Percentiles rank a stretch among this genome's conserved stretches.
Evolutionary conservation across 2,113 vertebrate genomes (phyloP).

Genomic region (Montifringilla adamsi): DNA sequence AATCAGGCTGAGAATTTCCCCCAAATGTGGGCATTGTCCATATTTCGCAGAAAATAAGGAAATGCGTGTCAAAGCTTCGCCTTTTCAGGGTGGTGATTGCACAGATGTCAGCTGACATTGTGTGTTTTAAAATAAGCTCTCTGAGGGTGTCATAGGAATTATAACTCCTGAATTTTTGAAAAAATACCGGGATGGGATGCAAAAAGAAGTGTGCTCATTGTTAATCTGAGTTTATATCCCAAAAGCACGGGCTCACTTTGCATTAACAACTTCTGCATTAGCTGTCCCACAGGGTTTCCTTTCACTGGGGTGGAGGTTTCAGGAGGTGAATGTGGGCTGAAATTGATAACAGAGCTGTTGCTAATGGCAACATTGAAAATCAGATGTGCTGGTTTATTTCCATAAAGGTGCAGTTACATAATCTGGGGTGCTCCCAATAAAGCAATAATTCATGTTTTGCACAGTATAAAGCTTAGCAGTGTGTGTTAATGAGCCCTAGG

Average conservation of each 20-base stretch:
- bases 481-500: background rate
- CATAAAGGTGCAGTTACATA: background rate
- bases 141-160: background rate
- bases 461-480: background rate
- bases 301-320: background rate
- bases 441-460: conserved; percentile 6
- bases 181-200: background rate
- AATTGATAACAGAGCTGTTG: conserved; percentile 34
- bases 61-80: background rate
- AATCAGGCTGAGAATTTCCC: background rate
- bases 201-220: background rate
- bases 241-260: background rate
- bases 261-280: background rate
- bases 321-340: background rate
- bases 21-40: background rate
- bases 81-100: background rate
- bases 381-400: background rate
- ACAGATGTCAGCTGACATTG: background rate
- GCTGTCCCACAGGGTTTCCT: background rate
- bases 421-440: background rate
- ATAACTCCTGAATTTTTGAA: background rate
- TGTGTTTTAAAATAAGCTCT: background rate
- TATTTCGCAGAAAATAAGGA: background rate
- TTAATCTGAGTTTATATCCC: background rate
- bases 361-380: conserved; percentile 7